phyloP scores from a whole-genome alignment of 1,140 invertebrate genomes.

The Panonychus citri region DNA sequence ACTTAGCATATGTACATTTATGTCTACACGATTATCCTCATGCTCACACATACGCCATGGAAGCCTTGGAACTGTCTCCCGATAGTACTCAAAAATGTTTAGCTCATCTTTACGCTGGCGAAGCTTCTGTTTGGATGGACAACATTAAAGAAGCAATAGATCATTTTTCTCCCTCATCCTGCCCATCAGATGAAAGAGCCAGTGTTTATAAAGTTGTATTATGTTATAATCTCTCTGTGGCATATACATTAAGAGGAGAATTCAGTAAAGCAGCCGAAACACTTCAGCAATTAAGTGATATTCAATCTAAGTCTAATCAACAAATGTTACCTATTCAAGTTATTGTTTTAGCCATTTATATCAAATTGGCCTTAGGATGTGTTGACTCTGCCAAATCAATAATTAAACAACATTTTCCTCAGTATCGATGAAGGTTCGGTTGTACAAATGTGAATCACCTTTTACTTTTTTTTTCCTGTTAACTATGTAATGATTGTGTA shows the following conservation, averaged over 20 bases:
- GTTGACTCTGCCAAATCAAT: slow-evolving; percentile 4
- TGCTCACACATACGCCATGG: slow-evolving; percentile 45
- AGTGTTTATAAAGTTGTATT: slow-evolving; percentile 38
- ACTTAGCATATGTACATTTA: slow-evolving; percentile 47
- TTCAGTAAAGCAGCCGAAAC: slow-evolving; percentile 42
- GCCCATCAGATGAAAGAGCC: not conserved
- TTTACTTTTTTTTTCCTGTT: too few relatives aligned
- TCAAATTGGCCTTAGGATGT: slow-evolving; percentile 40
- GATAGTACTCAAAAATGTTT: slow-evolving; percentile 26
- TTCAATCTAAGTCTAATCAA: not conserved
- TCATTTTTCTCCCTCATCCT: not conserved
- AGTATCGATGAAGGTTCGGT: not conserved
- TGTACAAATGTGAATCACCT: too few relatives aligned
- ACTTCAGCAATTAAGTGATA: slow-evolving; percentile 32
- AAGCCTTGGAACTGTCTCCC: not conserved
- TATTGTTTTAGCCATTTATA: slow-evolving; percentile 41
- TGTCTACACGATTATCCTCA: slow-evolving; percentile 57
- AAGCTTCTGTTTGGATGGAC: slow-evolving; percentile 60
- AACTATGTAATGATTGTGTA: too few relatives aligned
- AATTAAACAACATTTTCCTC: not conserved
- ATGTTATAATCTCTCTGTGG: slow-evolving; percentile 54
- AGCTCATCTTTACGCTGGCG: slow-evolving; percentile 65
- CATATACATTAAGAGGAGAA: slow-evolving; percentile 47
- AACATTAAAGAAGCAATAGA: slow-evolving; percentile 51
- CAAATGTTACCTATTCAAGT: slow-evolving; percentile 38